Base-by-base conservation (phyloP, 2,888 invertebrate genomes). In the Polyommatus icarus region DNA sequence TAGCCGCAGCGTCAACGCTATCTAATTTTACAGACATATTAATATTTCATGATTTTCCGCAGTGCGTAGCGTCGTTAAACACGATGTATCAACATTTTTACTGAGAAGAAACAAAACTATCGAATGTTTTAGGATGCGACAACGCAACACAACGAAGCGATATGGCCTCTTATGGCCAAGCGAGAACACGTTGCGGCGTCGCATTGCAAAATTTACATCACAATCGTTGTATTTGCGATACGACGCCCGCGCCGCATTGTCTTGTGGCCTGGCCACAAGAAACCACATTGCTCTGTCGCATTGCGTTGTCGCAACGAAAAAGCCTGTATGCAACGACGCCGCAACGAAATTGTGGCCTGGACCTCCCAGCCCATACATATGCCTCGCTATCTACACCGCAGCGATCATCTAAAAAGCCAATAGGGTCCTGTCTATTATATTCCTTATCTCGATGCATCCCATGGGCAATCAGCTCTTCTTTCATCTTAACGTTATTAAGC, bases 401-500 rank as follows among this genome's bases (percentile, higher is more conserved):
- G 50, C 67, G 78, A 79, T 79, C 77, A 77, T 54, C 75, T 72
- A 76, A 76, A 77, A 73, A 76, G 72, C 77, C 75, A 54, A 20
- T 36, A 32, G 71, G 32, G 40, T 50, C 50, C 12, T 50, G 46
- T 73, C 73, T 46, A 73, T 50, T 50, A 50, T 77, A 77, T 77
- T 72, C 57, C 80, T 80, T 80, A 79, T 78, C 79, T 78, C 57
- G 76, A 80, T 76, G 76, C 71, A 50, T 76, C 78, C 79, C 79
- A 76, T 20, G 78, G 77, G 80, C 73, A 78, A 77, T 79, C 79
- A 76, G 73, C 79, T 77, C 75, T 76, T 79, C 77, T 76, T 72
- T 50, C 77, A 77, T 29, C 75, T 29, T 10, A n/a, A 36, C 36
- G 10, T 78, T 73, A 40, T 40, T 59, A 72, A 29, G 12, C 20